Evolutionary conservation across 1,140 invertebrate species (phyloP).

Genomic region (Matsumurasca onukii): DNA sequence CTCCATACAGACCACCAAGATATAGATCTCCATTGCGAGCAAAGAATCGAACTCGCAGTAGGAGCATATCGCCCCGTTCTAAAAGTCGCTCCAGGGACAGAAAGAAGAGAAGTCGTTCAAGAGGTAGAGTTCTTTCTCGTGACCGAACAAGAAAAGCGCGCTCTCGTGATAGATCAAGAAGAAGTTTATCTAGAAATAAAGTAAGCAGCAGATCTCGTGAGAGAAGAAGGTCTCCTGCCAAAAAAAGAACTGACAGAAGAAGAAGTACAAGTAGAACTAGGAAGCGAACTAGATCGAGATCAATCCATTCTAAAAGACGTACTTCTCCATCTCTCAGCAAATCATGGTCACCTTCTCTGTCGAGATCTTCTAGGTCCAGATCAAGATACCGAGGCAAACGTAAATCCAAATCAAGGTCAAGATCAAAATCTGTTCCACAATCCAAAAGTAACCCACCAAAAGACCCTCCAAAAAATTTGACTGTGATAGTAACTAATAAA

Average conservation of each 20-base stretch:
- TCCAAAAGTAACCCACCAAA: not conserved
- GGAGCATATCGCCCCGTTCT: constrained; percentile 41
- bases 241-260: constrained; percentile 49
- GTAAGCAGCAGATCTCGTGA: constrained; percentile 35
- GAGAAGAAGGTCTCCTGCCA: constrained; percentile 41
- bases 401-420: constrained; percentile 14
- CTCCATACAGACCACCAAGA: constrained; percentile 40
- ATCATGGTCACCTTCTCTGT: constrained; percentile 48
- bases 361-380: constrained; percentile 46
- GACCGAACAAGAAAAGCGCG: constrained; percentile 32
- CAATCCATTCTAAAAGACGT: constrained; percentile 28
- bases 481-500: constrained; percentile 56
- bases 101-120: constrained; percentile 32
- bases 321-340: constrained; percentile 10
- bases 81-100: constrained; percentile 38
- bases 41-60: constrained; percentile 33
- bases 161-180: constrained; percentile 36
- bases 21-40: constrained; percentile 45
- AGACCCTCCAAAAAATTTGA: constrained; percentile 49
- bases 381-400: constrained; percentile 17
- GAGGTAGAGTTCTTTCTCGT: constrained; percentile 24
- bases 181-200: constrained; percentile 41
- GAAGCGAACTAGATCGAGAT: constrained; percentile 46
- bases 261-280: constrained; percentile 44
- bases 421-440: constrained; percentile 14